These are phyloP conservation scores for Dasypus novemcinctus DNA, from an alignment of 2,113 vertebrate genomes.

Conservation along the genomic window DNA sequence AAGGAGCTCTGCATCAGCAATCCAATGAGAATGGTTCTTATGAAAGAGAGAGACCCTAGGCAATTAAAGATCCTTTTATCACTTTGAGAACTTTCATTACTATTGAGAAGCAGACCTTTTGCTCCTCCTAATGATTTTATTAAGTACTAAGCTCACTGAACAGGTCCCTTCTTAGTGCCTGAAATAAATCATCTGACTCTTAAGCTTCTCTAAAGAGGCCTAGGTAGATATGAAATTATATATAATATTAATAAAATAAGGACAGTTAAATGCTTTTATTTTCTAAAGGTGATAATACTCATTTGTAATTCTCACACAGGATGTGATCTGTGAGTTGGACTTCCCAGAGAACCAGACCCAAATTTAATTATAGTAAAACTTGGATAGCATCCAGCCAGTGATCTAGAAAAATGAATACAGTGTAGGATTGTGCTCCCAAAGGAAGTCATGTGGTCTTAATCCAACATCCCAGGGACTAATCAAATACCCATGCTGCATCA, in stretches of 20 bases:
- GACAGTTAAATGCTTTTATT: constrained; percentile 32
- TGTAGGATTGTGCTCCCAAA: background rate
- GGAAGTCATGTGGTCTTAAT: background rate
- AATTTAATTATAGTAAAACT: constrained; percentile 39
- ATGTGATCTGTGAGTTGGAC: background rate
- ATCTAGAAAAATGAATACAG: background rate
- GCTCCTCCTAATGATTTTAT: constrained; percentile 63
- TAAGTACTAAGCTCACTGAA: constrained; percentile 63
- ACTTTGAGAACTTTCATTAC: constrained; percentile 58
- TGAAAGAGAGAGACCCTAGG: constrained; percentile 30
- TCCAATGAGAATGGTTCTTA: constrained; percentile 26
- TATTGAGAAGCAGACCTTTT: constrained; percentile 57
- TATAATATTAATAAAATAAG: constrained; percentile 18
- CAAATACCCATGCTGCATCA: background rate
- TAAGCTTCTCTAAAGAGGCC: constrained; percentile 23
- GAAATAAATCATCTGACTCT: constrained; percentile 43
- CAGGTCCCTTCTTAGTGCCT: constrained; percentile 16
- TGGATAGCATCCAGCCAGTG: background rate
- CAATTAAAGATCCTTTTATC: constrained; percentile 63
- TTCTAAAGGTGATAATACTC: background rate
- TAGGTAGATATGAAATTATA: constrained; percentile 34
- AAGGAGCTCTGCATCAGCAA: background rate
- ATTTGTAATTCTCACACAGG: constrained; percentile 13
- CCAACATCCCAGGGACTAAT: background rate
- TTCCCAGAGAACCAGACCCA: constrained; percentile 5